phyloP scores from a whole-genome alignment of 2,797 vertebrate genomes.

The Clarias pachynema region DNA sequence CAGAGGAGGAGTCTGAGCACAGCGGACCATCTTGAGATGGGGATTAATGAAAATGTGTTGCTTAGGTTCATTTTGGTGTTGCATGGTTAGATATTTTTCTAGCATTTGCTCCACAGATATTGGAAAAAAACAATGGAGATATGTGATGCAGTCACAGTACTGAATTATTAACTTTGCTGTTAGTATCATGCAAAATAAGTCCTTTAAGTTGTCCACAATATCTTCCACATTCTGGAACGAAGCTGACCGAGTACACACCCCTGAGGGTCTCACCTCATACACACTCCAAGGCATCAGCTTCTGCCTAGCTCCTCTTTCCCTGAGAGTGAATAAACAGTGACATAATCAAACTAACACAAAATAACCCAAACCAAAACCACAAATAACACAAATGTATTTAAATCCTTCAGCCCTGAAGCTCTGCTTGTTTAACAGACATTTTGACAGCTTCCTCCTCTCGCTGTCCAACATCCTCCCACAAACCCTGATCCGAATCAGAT shows the following conservation, averaged over 20 bases:
- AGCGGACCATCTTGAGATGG: too few relatives aligned
- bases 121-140: not conserved
- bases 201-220: not conserved
- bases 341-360: not conserved
- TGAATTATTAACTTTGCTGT: not conserved
- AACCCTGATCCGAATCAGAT: constrained; percentile 5
- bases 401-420: constrained; percentile 19
- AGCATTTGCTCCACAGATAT: not conserved
- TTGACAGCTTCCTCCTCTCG: constrained; percentile 30
- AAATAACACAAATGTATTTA: constrained; percentile 18
- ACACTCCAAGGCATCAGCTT: not conserved
- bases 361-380: not conserved
- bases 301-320: not conserved
- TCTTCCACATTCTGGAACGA: not conserved
- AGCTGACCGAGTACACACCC: not conserved
- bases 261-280: not conserved
- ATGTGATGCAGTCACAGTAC: not conserved
- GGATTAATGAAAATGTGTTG: too few relatives aligned
- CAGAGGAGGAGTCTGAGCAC: too few relatives aligned
- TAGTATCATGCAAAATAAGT: not conserved
- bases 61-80: not conserved
- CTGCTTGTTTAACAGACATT: constrained; percentile 23
- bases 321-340: not conserved
- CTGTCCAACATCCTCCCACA: constrained; percentile 21
- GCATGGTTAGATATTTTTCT: not conserved